phyloP scores from a whole-genome alignment of 2,888 invertebrate species.

The Drosophila peninsularis region DNA sequence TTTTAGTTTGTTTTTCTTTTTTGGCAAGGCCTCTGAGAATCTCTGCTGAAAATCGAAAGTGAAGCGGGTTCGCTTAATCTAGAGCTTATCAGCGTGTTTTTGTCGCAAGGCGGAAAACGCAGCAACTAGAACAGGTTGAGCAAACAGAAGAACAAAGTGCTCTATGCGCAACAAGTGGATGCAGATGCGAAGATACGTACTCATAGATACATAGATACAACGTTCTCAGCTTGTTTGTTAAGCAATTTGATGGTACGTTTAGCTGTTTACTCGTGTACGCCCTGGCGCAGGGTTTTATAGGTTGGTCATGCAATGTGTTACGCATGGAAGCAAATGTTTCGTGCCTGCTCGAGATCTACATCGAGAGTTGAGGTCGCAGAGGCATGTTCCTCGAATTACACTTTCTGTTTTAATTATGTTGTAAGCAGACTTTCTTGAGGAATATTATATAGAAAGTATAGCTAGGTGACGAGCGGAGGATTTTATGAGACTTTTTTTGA shows the following conservation, averaged over 20 bases:
- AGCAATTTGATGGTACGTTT: slow-evolving; percentile 66
- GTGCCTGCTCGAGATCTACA: not conserved
- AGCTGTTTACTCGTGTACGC: slow-evolving; percentile 11
- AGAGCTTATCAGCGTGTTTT: slow-evolving; percentile 33
- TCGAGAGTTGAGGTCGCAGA: not conserved
- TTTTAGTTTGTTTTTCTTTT: slow-evolving; percentile 9
- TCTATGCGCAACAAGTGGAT: slow-evolving; percentile 39
- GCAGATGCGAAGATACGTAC: slow-evolving; percentile 25
- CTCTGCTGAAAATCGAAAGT: slow-evolving; percentile 56
- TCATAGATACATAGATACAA: slow-evolving; percentile 28
- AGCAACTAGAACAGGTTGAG: slow-evolving; percentile 42
- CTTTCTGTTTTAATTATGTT: not conserved
- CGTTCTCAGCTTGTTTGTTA: slow-evolving; percentile 53
- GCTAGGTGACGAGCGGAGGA: no score
- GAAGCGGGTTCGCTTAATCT: slow-evolving; percentile 34
- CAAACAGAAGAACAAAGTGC: slow-evolving; percentile 33
- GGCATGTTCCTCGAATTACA: no score
- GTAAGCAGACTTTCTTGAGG: not conserved
- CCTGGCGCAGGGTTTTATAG: not conserved
- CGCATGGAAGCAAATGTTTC: not conserved
- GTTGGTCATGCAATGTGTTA: not conserved
- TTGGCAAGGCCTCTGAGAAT: slow-evolving; percentile 29
- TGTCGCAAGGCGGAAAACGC: slow-evolving; percentile 44
- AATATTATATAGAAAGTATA: not conserved
- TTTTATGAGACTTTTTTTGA: not conserved